Evolutionary conservation across 2,888 invertebrate genomes (phyloP), one percentile per base, ranked within the genome.

Genomic region (Thelaira solivaga): DNA sequence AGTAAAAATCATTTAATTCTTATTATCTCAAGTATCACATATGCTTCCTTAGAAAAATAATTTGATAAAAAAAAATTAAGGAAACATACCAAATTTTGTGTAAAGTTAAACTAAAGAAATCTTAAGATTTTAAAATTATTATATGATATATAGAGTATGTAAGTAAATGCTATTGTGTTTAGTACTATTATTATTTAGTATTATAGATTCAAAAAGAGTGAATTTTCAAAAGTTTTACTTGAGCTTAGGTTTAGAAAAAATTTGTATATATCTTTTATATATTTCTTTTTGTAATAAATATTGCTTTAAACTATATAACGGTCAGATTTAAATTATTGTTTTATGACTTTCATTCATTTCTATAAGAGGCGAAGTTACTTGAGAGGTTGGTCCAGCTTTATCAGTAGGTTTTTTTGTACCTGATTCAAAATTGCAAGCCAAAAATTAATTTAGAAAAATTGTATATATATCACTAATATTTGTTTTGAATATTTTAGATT

Each of bases 11-110:
- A 64, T 76, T 82, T 82, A 83, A 84, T 82, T 77, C 84, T 86
- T 86, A 86, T 86, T 86, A 86, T 86, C 86, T 86, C 86, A 85
- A 74, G 81, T 86, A 86, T 86, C 86, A 86, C 86, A 86, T 86
- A 83, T 83, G 85, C 83, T 83, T 85, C 84, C 84, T 71, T 72
- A 55, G 24, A 43, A 55, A 57, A 62, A 61, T 39, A 39, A 34
- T 20, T 16, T 29, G 41, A 22, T 24, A 36, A 29, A 36, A 45
- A 39, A 49, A 8, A 43, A 18, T 51, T 59, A 62, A 49, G 69
- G 62, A 76, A 69, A 69, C 64, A 69, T 76, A 51, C 8, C 1
- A 62, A 62, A 41, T 31, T 55, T 62, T 39, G 10, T 11, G n/a
- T 34, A 53, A 57, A 72, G 29, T 36, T 67, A 67, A 77, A 43